phyloP scores from a whole-genome alignment of 1,140 invertebrate species.

The Ylistrum balloti region DNA sequence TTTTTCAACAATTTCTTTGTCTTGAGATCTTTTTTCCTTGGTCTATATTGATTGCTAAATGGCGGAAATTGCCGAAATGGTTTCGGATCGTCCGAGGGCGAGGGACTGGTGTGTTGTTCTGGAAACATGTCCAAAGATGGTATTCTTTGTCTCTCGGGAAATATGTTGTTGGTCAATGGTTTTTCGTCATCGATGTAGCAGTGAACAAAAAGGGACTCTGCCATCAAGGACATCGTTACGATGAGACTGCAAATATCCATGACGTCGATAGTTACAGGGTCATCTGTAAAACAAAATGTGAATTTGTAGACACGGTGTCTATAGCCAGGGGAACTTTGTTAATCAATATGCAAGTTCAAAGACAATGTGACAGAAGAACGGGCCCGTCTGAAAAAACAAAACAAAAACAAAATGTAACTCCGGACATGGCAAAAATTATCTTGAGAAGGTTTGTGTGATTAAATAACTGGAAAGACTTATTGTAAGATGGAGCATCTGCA shows the following conservation, averaged over 20 bases:
- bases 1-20: slow-evolving; percentile 52
- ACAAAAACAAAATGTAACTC: not conserved
- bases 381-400: not conserved
- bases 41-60: slow-evolving; percentile 53
- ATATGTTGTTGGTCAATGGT: slow-evolving; percentile 7
- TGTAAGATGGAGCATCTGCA: not conserved
- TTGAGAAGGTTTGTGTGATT: not conserved
- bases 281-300: not conserved
- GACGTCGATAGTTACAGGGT: not conserved
- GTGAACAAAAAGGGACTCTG: not conserved
- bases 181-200: not conserved
- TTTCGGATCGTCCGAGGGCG: not conserved
- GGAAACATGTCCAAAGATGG: not conserved
- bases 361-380: not conserved
- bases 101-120: not conserved
- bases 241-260: slow-evolving; percentile 1
- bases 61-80: slow-evolving; percentile 14
- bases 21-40: slow-evolving; percentile 53
- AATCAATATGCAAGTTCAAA: not conserved
- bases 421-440: not conserved
- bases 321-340: not conserved
- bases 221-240: slow-evolving; percentile 17
- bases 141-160: not conserved
- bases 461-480: not conserved
- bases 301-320: not conserved